phyloP scores from a whole-genome alignment of 2,888 invertebrate genomes.

The Melinopterus prodromus region DNA sequence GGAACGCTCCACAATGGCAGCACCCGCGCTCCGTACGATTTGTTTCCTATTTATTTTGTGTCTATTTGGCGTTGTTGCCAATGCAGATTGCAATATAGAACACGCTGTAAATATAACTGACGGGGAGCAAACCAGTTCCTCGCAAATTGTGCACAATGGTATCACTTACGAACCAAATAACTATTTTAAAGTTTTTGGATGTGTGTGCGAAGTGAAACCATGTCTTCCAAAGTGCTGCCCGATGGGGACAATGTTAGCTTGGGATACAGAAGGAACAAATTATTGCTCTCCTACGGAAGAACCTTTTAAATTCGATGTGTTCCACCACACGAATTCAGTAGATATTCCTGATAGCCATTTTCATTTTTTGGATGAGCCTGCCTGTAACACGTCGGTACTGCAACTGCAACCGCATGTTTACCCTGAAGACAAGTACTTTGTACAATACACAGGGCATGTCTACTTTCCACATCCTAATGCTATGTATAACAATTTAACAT shows the following conservation, averaged over 20 bases:
- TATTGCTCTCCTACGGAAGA: neutral
- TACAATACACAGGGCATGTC: conserved; percentile 29
- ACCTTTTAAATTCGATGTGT: conserved; percentile 15
- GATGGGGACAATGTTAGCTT: conserved; percentile 27
- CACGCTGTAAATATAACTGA: conserved; percentile 9
- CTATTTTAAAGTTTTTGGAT: conserved; percentile 40
- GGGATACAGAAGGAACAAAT: conserved; percentile 21
- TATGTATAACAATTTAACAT: neutral
- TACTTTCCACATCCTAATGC: conserved; percentile 4
- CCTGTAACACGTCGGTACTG: neutral
- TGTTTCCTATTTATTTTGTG: neutral
- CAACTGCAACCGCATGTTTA: conserved; percentile 8
- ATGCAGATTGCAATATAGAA: neutral
- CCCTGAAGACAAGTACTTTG: conserved; percentile 12
- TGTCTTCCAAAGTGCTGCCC: conserved; percentile 42
- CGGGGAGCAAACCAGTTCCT: too few species aligned
- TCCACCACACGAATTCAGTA: conserved; percentile 7
- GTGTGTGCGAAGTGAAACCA: conserved; percentile 40
- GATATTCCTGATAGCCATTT: neutral
- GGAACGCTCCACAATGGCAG: neutral
- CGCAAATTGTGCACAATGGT: conserved; percentile 33
- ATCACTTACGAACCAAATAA: conserved; percentile 35
- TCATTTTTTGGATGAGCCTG: conserved; percentile 5
- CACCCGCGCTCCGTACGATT: neutral
- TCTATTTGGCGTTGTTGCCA: neutral